phyloP scores from a whole-genome alignment of 2,113 vertebrate species.

The Otocyon megalotis region DNA sequence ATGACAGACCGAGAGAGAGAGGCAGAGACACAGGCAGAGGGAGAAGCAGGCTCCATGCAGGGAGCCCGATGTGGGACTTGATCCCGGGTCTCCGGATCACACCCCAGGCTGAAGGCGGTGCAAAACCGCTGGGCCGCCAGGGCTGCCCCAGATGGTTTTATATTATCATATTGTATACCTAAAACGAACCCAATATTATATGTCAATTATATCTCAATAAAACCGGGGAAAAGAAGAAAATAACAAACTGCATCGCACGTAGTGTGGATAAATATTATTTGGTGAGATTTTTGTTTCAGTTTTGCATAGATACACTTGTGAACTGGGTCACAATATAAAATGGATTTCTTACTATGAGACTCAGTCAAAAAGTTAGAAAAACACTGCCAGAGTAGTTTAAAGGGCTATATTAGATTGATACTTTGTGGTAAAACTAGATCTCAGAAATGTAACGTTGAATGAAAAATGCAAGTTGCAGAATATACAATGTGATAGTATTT shows the following conservation, averaged over 20 bases:
- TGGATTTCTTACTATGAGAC: background rate
- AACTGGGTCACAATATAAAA: constrained; percentile 4
- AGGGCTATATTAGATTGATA: background rate
- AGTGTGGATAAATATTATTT: background rate
- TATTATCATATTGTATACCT: background rate
- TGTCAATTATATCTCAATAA: background rate
- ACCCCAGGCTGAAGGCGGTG: too few species aligned
- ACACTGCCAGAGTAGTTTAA: background rate
- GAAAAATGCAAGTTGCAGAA: background rate
- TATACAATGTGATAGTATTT: background rate
- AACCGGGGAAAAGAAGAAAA: background rate
- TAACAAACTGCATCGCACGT: background rate
- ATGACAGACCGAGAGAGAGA: too few species aligned
- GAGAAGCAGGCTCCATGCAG: too few species aligned
- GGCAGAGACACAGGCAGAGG: too few species aligned
- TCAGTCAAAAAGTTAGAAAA: background rate
- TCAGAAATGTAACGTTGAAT: background rate
- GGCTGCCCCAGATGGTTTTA: background rate
- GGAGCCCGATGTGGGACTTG: too few species aligned
- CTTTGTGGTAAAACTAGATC: background rate
- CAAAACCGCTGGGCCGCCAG: too few species aligned
- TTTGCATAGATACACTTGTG: constrained; percentile 26
- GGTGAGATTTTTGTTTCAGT: constrained; percentile 33
- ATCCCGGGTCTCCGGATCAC: too few species aligned
- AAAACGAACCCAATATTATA: background rate